Evolutionary conservation across 2,888 invertebrate genomes (phyloP).

Genomic region (Stenodera caucasica): DNA sequence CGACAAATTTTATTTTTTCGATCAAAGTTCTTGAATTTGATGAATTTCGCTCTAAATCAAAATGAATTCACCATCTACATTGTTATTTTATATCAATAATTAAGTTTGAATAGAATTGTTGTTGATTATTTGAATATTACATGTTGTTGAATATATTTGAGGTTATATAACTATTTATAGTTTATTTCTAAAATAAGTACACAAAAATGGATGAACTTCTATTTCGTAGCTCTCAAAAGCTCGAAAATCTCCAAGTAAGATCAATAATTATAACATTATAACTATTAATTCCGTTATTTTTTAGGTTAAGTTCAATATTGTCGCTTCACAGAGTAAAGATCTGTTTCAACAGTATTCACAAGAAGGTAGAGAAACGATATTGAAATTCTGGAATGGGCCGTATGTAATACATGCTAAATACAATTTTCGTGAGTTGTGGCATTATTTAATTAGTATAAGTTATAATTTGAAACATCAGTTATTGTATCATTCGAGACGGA

Average conservation of each 20-base stretch:
- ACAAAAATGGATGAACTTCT: conserved; percentile 48
- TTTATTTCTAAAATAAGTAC: background rate
- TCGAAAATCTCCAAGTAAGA: conserved; percentile 51
- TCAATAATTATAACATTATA: conserved; percentile 10
- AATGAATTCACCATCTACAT: background rate
- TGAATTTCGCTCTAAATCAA: background rate
- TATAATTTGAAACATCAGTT: conserved; percentile 37
- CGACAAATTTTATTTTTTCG: background rate
- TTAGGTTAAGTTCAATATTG: conserved; percentile 47
- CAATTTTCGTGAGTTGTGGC: conserved; percentile 36
- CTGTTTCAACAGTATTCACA: conserved; percentile 40
- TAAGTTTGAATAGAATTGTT: background rate
- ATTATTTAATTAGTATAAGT: conserved; percentile 35
- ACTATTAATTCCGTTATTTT: conserved; percentile 19
- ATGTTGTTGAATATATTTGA: background rate
- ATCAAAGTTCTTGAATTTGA: background rate
- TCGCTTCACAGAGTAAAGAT: conserved; percentile 46
- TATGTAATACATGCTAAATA: conserved; percentile 38
- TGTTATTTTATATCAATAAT: background rate
- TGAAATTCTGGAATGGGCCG: conserved; percentile 42
- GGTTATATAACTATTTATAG: background rate
- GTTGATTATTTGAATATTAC: background rate
- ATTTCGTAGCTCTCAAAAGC: conserved; percentile 48
- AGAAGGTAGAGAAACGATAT: conserved; percentile 37
- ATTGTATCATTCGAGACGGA: conserved; percentile 37